Conservation (phyloP, 2,113 vertebrate species). For the Ariopsis seemanni region DNA sequence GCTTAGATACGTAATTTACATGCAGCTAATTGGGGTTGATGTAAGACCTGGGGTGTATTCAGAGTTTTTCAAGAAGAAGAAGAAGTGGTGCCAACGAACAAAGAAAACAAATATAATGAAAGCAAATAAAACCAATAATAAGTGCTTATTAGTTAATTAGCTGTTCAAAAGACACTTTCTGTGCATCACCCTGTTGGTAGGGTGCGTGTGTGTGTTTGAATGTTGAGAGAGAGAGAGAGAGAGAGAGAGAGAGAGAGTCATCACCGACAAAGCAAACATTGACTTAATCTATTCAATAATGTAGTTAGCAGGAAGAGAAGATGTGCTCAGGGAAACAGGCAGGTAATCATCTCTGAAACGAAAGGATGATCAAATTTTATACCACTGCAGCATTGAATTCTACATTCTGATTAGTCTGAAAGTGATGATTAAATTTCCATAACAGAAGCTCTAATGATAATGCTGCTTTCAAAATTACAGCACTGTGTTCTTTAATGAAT, state of each 20-base stretch:
- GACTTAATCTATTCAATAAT: constrained; percentile 11
- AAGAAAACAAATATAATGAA: not conserved
- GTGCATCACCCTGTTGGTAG: not conserved
- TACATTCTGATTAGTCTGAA: not conserved
- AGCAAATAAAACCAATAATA: not conserved
- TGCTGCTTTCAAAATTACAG: not conserved
- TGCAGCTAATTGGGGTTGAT: not conserved
- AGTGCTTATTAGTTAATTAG: not conserved
- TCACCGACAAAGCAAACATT: constrained; percentile 48
- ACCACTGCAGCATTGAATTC: not conserved
- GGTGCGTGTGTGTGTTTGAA: too few species aligned
- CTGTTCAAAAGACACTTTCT: not conserved
- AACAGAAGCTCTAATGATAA: not conserved
- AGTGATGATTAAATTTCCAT: not conserved
- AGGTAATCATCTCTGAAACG: not conserved
- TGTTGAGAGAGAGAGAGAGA: not conserved
- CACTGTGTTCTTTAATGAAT: not conserved
- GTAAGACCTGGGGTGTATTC: not conserved
- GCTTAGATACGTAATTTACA: not conserved
- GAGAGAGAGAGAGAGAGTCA: constrained; percentile 9
- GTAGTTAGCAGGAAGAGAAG: constrained; percentile 9
- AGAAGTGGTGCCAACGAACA: not conserved
- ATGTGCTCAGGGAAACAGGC: not conserved
- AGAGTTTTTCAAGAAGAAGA: not conserved
- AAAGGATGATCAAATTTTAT: constrained; percentile 3